These are phyloP conservation scores for Acrobasis consociella DNA, from an alignment of 2,888 invertebrate species.

Conservation along the genomic window DNA sequence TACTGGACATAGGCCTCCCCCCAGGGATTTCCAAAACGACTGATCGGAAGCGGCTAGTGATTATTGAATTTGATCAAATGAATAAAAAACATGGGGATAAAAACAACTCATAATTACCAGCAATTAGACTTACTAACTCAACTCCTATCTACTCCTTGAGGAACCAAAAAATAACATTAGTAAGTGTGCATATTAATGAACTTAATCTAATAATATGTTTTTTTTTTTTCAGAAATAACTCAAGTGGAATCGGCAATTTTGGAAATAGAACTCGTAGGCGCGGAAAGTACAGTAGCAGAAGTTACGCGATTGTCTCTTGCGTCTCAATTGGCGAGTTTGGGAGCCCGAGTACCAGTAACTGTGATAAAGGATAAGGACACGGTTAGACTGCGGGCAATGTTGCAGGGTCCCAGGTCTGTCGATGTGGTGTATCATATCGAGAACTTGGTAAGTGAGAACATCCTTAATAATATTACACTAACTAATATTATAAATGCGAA, in stretches of 20 bases:
- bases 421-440: conserved; percentile 91
- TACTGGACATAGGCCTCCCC: too few relatives aligned
- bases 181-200: too few relatives aligned
- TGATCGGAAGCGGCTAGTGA: too few relatives aligned
- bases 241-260: conserved; percentile 89
- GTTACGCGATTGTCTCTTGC: conserved; percentile 74
- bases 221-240: conserved; percentile 81
- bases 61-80: too few relatives aligned
- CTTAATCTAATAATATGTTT: background rate
- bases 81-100: too few relatives aligned
- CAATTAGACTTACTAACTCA: too few relatives aligned
- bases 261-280: conserved; percentile 87
- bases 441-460: conserved; percentile 83
- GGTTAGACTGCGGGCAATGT: conserved; percentile 82
- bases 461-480: too few relatives aligned
- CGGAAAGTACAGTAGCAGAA: conserved; percentile 77
- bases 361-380: conserved; percentile 68
- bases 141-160: too few relatives aligned
- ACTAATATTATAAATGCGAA: too few relatives aligned
- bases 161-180: too few relatives aligned
- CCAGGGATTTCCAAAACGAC: too few relatives aligned
- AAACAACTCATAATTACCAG: too few relatives aligned
- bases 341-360: conserved; percentile 61
- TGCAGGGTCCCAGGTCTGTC: conserved; percentile 88
- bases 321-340: conserved; percentile 51